Percentiles rank a stretch among this genome's conserved stretches.
phyloP scores from a whole-genome alignment of 2,888 invertebrate species.

The Drosophila mulleri region DNA sequence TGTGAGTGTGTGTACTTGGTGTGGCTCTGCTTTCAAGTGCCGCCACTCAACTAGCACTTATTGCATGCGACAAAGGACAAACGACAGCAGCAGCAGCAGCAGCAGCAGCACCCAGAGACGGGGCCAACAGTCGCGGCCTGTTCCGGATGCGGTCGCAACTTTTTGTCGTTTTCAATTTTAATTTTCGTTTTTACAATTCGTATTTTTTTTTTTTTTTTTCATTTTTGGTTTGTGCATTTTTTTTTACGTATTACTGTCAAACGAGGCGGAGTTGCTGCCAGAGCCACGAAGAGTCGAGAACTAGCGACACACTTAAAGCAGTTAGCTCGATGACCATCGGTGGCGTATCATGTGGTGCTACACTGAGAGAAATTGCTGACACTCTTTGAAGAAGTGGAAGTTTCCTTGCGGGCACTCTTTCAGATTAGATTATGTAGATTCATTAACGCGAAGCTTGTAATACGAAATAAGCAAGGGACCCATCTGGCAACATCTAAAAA shows the following conservation, averaged over 20 bases:
- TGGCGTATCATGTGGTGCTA: slow-evolving; percentile 54
- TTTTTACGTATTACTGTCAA: slow-evolving; percentile 26
- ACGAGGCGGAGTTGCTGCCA: slow-evolving; percentile 35
- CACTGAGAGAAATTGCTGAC: slow-evolving; percentile 20
- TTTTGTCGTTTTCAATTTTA: slow-evolving; percentile 78
- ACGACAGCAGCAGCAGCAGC: slow-evolving; percentile 58
- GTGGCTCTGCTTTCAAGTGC: slow-evolving; percentile 78
- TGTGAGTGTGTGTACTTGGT: slow-evolving; percentile 33
- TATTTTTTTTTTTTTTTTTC: slow-evolving; percentile 37
- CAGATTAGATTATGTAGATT: neutral
- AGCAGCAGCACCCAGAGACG: slow-evolving; percentile 31
- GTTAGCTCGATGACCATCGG: slow-evolving; percentile 73
- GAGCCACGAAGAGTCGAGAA: slow-evolving; percentile 24
- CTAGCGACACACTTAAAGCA: slow-evolving; percentile 73
- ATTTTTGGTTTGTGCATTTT: slow-evolving; percentile 17
- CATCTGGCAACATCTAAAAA: too few relatives aligned
- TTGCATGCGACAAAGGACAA: slow-evolving; percentile 76
- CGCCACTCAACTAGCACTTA: slow-evolving; percentile 79
- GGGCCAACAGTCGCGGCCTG: slow-evolving; percentile 51
- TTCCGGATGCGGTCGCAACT: slow-evolving; percentile 79
- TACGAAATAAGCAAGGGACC: too few relatives aligned
- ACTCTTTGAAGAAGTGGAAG: too few relatives aligned
- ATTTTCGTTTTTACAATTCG: slow-evolving; percentile 46
- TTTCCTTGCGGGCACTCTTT: too few relatives aligned
- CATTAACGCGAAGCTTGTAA: too few relatives aligned